Conservation (phyloP, 2,888 invertebrate species). For the Hipparchia sbordonii region DNA sequence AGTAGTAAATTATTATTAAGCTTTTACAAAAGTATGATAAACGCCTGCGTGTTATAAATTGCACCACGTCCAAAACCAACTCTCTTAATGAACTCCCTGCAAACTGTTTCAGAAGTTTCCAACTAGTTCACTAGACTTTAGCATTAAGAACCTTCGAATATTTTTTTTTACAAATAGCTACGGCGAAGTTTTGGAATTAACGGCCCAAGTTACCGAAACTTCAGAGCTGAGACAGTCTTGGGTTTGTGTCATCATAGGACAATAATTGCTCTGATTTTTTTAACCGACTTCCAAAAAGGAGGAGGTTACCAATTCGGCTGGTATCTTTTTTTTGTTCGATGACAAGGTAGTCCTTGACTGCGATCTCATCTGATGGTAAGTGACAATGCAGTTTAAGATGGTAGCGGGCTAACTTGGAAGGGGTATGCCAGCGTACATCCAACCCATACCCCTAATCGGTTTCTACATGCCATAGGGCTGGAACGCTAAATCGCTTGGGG, state of each 20-base stretch:
- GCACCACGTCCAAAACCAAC: slow-evolving; percentile 57
- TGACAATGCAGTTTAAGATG: no score
- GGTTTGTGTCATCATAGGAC: slow-evolving; percentile 36
- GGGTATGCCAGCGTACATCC: no score
- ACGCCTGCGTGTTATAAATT: slow-evolving; percentile 38
- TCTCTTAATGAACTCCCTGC: slow-evolving; percentile 74
- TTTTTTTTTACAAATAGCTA: slow-evolving; percentile 44
- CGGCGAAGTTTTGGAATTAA: slow-evolving; percentile 38
- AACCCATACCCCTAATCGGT: no score
- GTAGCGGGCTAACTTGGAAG: no score
- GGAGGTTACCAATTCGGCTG: no score
- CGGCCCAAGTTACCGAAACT: slow-evolving; percentile 42
- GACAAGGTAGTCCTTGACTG: no score
- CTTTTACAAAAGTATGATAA: neutral
- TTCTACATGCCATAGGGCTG: no score
- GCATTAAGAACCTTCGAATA: slow-evolving; percentile 64
- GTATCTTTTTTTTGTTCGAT: no score
- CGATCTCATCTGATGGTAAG: no score
- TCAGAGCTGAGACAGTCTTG: slow-evolving; percentile 28
- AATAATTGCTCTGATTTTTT: slow-evolving; percentile 31
- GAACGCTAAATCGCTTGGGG: no score
- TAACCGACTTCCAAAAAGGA: no score
- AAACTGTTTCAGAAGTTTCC: slow-evolving; percentile 68
- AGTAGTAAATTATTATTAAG: no score
- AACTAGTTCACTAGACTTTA: slow-evolving; percentile 64